Evolutionary conservation across 2,113 vertebrate genomes (phyloP), one percentile per base, ranked within the genome.

Genomic region (Gopherus evgoodei): DNA sequence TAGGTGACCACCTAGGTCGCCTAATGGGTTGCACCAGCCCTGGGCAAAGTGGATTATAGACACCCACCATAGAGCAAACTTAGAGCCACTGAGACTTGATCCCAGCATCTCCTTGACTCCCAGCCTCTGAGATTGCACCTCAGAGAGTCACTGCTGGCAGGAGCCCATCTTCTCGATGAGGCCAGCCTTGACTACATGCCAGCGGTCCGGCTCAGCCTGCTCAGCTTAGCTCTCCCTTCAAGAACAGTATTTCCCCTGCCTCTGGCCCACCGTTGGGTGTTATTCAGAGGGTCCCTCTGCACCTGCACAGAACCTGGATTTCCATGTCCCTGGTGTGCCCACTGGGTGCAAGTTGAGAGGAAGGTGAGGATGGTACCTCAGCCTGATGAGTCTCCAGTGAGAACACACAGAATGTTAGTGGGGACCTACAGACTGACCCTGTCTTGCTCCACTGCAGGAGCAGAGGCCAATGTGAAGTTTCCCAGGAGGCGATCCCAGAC

Each of bases 391-490:
- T 72, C 65, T n/a, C n/a, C 65, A n/a, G 5, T n/a, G 65, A 72
- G n/a, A n/a, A 72, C 35, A 21, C 22, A 5, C 22, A 2, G 24
- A 75, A 5, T 16, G 6, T 1, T 3, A 6, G 14, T 27, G 9
- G 35, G 8, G 6, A 49, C 35, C 24, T 2, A 24, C 10, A 22
- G 38, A 9, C 22, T 0, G 3, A 94, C 84, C 91, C 82, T 84
- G 5, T 16, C 52, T 88, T 35, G 35, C 79, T 89, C n/a, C 7
- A 2, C 86, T 1, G 0, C 95, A 98, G 98, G 96, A 97, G 90
- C 93, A 95, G 93, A 14, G 50, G 31, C 6, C 62, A 57, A 13
- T 98, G 97, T 76, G 88, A 83, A 35, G 85, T 21, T 42, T 75
- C 54, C 5, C 44, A 62, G 76, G 90, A 62, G 25, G 27, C 4